These are phyloP conservation scores for Eretmochelys imbricata DNA, from an alignment of 2,113 vertebrate genomes.

Conservation along the genomic window DNA sequence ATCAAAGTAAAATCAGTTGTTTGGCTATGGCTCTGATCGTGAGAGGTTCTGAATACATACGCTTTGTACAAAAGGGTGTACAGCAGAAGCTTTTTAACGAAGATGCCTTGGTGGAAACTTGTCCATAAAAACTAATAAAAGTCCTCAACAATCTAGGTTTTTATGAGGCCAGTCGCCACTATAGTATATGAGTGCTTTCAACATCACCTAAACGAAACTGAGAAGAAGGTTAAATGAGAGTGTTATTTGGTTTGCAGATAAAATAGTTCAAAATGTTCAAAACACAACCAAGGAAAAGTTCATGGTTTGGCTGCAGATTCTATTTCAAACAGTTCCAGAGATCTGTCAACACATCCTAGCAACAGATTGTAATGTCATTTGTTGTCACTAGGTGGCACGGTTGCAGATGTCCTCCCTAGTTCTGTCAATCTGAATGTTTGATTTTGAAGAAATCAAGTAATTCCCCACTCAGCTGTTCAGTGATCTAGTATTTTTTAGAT, in stretches of 20 bases:
- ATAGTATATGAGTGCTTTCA: not conserved
- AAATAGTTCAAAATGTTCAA: constrained; percentile 42
- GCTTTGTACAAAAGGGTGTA: not conserved
- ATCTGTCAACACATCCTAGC: no score
- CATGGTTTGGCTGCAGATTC: no score
- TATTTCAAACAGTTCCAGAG: no score
- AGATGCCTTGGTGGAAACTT: not conserved
- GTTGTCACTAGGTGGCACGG: no score
- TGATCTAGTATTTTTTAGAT: not conserved
- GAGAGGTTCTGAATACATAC: fast-evolving
- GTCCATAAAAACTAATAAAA: not conserved
- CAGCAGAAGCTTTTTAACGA: not conserved
- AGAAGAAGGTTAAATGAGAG: constrained; percentile 13
- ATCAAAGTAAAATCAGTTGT: not conserved
- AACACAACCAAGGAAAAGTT: not conserved
- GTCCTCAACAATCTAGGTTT: not conserved
- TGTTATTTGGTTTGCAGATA: constrained; percentile 42
- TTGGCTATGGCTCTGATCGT: not conserved
- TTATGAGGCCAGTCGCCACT: not conserved
- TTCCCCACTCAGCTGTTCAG: not conserved
- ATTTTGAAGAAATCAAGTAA: no score
- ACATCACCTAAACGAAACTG: constrained; percentile 37
- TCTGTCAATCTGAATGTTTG: no score
- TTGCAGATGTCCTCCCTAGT: no score
- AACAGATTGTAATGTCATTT: no score